Evolutionary conservation across 2,113 vertebrate species (phyloP).

Genomic region (Brachypodius melanocephalos): DNA sequence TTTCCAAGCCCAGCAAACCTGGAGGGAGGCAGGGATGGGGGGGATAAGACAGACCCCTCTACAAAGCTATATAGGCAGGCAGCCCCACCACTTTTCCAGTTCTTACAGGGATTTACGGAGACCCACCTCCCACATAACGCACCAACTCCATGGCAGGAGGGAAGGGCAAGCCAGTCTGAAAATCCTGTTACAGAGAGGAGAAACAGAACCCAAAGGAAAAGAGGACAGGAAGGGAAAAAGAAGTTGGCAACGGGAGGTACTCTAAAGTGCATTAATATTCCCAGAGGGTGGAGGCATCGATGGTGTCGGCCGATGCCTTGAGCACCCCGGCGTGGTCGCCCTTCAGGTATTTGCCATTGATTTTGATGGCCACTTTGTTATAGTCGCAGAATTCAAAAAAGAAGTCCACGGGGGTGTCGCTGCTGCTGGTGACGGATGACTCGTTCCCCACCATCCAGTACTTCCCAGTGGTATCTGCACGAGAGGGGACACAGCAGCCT

Average conservation of each 20-base stretch:
- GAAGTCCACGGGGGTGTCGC: constrained; percentile 90
- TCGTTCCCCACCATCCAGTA: constrained; percentile 96
- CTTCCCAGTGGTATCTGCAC: constrained; percentile 91
- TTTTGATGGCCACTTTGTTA: constrained; percentile 95
- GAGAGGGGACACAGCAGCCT: neutral
- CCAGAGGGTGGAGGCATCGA: constrained; percentile 92
- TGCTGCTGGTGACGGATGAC: constrained; percentile 93
- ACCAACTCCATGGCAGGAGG: neutral
- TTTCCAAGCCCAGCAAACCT: constrained; percentile 24
- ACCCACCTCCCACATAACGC: neutral
- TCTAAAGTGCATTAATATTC: constrained; percentile 85
- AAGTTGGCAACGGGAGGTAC: neutral
- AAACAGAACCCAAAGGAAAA: constrained; percentile 6
- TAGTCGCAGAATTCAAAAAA: constrained; percentile 97
- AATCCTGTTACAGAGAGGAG: constrained; percentile 40
- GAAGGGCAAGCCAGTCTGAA: constrained; percentile 28
- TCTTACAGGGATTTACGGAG: constrained; percentile 43
- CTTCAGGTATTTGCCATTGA: constrained; percentile 90
- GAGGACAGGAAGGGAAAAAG: neutral
- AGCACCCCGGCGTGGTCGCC: constrained; percentile 97
- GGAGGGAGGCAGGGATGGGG: neutral
- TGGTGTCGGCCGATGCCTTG: constrained; percentile 89
- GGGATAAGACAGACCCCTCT: neutral
- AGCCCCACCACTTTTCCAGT: constrained; percentile 70
- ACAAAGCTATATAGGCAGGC: neutral